Base-by-base conservation (phyloP, 2,888 invertebrate genomes). In the Rugalucina vietnamica region DNA sequence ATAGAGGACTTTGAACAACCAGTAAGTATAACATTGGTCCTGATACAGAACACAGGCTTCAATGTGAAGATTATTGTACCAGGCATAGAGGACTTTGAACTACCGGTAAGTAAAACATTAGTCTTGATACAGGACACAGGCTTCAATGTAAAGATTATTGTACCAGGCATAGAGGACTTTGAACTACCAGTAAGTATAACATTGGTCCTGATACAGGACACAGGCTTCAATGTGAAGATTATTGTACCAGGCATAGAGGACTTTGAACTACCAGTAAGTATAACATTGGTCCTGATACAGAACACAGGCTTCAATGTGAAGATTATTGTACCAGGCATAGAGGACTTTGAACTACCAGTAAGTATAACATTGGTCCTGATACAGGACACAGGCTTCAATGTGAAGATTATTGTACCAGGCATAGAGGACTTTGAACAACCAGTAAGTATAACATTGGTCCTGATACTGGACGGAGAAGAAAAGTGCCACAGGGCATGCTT, bases 401-500 rank as follows among this genome's bases (percentile, higher is more conserved):
- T 99, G 70, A 98, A 98, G 32, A 98, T 98, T 94, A 98, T 99
- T 97, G 95, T 99, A 95, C 96, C 99, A 89, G 99, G 99, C 0
- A 96, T 97, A 96, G 99, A 99, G 96, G 98, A 99, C 85, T 99
- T 99, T 95, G 99, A 99, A 95, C n/a, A n/a, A n/a, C n/a, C n/a
- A n/a, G n/a, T n/a, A n/a, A n/a, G n/a, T n/a, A n/a, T n/a, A n/a
- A n/a, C n/a, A n/a, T n/a, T n/a, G n/a, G n/a, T n/a, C n/a, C 96
- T 99, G 86, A 95, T 99, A 74, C 99, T 99, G 98, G 99, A 99
- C 94, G 96, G 99, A 36, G 99, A 99, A 95, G 99, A 99, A 94
- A 99, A 99, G 0, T 99, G 99, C 93, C 99, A 99, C 94, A 96
- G 99, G 78, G 99, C 99, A 0, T 99, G 99, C 94, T 99, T 99